These are phyloP conservation scores for Drosophila mayaguana DNA, from an alignment of 2,888 invertebrate species.

Conservation along the genomic window DNA sequence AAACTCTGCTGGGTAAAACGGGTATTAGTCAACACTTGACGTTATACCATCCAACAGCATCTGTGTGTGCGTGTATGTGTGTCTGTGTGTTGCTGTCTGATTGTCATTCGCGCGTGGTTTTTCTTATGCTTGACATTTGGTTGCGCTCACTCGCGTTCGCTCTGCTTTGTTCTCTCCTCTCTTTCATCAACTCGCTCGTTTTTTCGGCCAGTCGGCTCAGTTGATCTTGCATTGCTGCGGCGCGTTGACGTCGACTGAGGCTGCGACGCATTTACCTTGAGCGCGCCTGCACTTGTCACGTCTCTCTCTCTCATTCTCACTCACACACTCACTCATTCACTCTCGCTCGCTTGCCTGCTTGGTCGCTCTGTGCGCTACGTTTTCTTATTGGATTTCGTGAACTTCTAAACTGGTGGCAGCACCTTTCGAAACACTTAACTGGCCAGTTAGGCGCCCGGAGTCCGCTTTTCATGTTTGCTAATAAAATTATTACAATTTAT, in stretches of 20 bases:
- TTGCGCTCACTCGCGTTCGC: constrained; percentile 21
- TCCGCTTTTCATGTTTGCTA: constrained; percentile 70
- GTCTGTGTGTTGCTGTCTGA: constrained; percentile 35
- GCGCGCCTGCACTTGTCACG: constrained; percentile 74
- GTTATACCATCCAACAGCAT: constrained; percentile 49
- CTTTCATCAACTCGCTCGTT: constrained; percentile 14
- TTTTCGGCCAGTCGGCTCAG: constrained; percentile 57
- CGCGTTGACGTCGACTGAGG: constrained; percentile 28
- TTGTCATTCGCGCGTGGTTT: constrained; percentile 70
- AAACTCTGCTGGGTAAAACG: constrained; percentile 59
- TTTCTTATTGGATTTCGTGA: constrained; percentile 56
- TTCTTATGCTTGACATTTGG: constrained; percentile 49
- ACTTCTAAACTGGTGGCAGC: constrained; percentile 69
- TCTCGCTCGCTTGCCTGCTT: neutral
- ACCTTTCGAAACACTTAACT: constrained; percentile 63
- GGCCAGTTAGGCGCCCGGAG: constrained; percentile 35
- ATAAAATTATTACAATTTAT: constrained; percentile 77
- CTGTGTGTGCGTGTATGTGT: constrained; percentile 11
- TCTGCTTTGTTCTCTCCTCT: constrained; percentile 18
- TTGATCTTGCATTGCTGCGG: constrained; percentile 69
- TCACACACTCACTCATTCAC: constrained; percentile 2
- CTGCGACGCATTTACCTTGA: constrained; percentile 68
- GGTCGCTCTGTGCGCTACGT: constrained; percentile 24
- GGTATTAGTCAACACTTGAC: constrained; percentile 69
- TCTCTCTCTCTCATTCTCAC: constrained; percentile 18